A percentile compares a stretch with the other conserved stretches of the same genome.
phyloP scores from a whole-genome alignment of 2,888 invertebrate species.

The Brenthis hecate region DNA sequence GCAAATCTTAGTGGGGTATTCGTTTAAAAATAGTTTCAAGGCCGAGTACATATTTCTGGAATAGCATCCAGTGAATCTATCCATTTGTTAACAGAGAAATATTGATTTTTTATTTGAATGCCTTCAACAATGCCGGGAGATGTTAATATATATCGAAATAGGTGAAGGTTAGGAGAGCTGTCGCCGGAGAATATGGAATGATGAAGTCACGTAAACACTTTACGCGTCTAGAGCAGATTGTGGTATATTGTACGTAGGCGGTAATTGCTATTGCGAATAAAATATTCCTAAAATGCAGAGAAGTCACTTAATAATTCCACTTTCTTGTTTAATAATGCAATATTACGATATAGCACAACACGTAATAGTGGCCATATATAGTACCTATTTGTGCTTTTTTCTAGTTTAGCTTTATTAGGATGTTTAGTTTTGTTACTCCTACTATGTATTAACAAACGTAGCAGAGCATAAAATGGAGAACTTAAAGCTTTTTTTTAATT shows the following conservation, averaged over 20 bases:
- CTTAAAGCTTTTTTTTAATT: too few species aligned
- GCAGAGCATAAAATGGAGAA: too few species aligned
- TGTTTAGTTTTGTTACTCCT: too few species aligned
- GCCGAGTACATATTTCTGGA: neutral
- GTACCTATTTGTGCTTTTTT: too few species aligned
- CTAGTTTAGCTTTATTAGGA: too few species aligned
- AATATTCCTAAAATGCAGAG: neutral
- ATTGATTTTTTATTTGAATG: too few species aligned
- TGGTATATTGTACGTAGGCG: constrained; percentile 20
- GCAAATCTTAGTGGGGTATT: neutral
- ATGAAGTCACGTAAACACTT: constrained; percentile 25
- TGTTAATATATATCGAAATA: neutral
- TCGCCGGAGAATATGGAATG: neutral
- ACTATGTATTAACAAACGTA: too few species aligned
- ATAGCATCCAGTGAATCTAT: too few species aligned
- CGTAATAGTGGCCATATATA: too few species aligned
- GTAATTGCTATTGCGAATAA: neutral
- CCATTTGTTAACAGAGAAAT: too few species aligned
- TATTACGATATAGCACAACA: too few species aligned
- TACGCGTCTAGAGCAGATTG: constrained; percentile 12
- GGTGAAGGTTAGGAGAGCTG: constrained; percentile 12
- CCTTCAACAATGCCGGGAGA: too few species aligned
- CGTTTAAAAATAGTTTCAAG: constrained; percentile 2
- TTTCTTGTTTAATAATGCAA: neutral
- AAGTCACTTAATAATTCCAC: neutral